Evolutionary conservation across 2,888 invertebrate genomes (phyloP).

Genomic region (Pharmacophagus antenor): DNA sequence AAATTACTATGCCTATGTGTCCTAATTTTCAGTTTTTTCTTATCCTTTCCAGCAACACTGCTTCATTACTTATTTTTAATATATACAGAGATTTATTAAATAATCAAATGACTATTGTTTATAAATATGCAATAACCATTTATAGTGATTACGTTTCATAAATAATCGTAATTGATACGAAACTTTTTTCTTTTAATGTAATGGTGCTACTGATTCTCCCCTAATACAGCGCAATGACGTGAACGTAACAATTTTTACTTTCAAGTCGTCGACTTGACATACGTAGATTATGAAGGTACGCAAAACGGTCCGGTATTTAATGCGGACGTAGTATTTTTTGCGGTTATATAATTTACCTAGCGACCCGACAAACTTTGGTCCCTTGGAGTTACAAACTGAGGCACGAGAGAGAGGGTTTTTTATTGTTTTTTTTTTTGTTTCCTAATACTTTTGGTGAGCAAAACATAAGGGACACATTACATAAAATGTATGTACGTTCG

Average conservation of each 20-base stretch:
- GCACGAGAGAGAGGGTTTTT: not conserved
- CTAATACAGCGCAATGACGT: no score
- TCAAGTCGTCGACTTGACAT: not conserved
- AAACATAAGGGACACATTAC: not conserved
- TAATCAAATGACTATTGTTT: no score
- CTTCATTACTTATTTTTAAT: no score
- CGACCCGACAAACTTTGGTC: slow-evolving; percentile 1
- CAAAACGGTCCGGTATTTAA: not conserved
- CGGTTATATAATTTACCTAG: not conserved
- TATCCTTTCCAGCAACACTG: no score
- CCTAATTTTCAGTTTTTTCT: no score
- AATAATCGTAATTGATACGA: no score
- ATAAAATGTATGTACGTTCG: not conserved
- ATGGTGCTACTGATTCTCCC: no score
- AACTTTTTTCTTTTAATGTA: no score
- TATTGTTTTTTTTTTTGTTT: not conserved
- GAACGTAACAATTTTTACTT: not conserved
- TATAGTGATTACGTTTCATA: no score
- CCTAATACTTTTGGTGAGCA: not conserved
- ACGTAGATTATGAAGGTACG: not conserved
- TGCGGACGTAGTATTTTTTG: slow-evolving; percentile 1
- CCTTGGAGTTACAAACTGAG: not conserved
- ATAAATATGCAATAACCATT: no score
- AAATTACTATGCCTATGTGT: no score
- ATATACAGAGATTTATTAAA: no score